These are phyloP conservation scores for Scaptomyza flava DNA, from an alignment of 2,888 invertebrate species.

Conservation along the genomic window DNA sequence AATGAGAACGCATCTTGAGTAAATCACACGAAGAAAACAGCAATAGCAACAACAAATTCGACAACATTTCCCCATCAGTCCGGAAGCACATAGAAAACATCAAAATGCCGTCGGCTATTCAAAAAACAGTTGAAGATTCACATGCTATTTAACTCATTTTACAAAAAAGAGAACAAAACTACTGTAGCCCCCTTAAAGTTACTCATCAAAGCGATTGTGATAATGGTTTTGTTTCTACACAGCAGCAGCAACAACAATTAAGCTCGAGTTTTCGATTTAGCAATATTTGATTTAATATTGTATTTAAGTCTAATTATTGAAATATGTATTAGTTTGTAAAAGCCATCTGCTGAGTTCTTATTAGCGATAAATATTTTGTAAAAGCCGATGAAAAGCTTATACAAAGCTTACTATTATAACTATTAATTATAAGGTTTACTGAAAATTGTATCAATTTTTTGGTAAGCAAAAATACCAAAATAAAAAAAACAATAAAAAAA, in stretches of 20 bases:
- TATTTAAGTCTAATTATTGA: slow-evolving; percentile 35
- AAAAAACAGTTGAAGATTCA: not conserved
- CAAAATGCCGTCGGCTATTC: slow-evolving; percentile 19
- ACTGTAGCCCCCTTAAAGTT: slow-evolving; percentile 44
- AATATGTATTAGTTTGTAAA: slow-evolving; percentile 58
- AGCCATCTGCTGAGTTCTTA: slow-evolving; percentile 34
- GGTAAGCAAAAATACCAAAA: slow-evolving; percentile 54
- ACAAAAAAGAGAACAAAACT: slow-evolving; percentile 16
- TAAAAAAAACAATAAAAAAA: slow-evolving; percentile 23
- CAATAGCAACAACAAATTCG: slow-evolving; percentile 20
- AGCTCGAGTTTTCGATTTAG: slow-evolving; percentile 53
- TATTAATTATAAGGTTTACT: slow-evolving; percentile 48
- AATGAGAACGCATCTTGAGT: slow-evolving; percentile 53
- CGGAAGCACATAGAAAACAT: slow-evolving; percentile 21
- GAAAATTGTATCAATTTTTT: slow-evolving; percentile 82
- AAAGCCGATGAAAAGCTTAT: slow-evolving; percentile 28
- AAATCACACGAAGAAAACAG: slow-evolving; percentile 27
- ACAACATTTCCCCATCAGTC: slow-evolving; percentile 26
- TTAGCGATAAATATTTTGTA: slow-evolving; percentile 47
- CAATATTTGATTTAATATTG: slow-evolving; percentile 46
- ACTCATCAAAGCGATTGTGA: slow-evolving; percentile 84
- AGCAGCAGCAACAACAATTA: slow-evolving; percentile 34
- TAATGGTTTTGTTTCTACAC: slow-evolving; percentile 78
- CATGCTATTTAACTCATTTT: slow-evolving; percentile 1
- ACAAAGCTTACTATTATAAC: slow-evolving; percentile 27